Evolutionary conservation across 2,797 vertebrate species (phyloP).

Genomic region (Heterohyrax brucei): DNA sequence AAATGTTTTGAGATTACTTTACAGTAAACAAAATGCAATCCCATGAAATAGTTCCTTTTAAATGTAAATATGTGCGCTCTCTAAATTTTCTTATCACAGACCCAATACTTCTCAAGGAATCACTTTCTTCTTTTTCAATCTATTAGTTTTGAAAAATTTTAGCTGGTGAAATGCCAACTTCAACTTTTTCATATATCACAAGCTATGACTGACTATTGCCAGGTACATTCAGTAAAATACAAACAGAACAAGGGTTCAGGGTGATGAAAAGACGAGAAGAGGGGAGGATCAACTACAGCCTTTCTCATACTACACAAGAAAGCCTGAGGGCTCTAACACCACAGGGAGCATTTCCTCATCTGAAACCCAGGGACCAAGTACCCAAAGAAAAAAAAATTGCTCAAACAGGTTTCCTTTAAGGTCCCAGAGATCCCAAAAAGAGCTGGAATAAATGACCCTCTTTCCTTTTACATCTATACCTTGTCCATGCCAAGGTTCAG

Average conservation of each 20-base stretch:
- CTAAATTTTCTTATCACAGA: background rate
- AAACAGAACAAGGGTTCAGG: background rate
- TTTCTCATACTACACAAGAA: background rate
- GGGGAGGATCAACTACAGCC: background rate
- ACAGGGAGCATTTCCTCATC: background rate
- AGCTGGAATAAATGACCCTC: background rate
- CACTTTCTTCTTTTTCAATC: background rate
- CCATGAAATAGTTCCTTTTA: background rate
- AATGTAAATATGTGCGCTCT: background rate
- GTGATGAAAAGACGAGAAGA: background rate
- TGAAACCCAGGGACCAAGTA: background rate
- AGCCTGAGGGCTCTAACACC: too few relatives aligned
- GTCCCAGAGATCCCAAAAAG: background rate
- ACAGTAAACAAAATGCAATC: conserved; percentile 11
- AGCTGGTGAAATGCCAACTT: background rate
- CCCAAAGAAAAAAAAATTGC: background rate
- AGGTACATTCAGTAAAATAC: background rate
- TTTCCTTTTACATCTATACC: background rate
- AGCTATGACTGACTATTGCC: background rate
- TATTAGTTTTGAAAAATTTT: background rate
- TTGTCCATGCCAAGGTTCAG: background rate
- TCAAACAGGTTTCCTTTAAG: background rate
- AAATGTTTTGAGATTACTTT: background rate
- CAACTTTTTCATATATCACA: background rate
- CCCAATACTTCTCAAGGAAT: background rate